These are phyloP conservation scores for Unio delphinus DNA, from an alignment of 2,888 invertebrate genomes.

Conservation along the genomic window DNA sequence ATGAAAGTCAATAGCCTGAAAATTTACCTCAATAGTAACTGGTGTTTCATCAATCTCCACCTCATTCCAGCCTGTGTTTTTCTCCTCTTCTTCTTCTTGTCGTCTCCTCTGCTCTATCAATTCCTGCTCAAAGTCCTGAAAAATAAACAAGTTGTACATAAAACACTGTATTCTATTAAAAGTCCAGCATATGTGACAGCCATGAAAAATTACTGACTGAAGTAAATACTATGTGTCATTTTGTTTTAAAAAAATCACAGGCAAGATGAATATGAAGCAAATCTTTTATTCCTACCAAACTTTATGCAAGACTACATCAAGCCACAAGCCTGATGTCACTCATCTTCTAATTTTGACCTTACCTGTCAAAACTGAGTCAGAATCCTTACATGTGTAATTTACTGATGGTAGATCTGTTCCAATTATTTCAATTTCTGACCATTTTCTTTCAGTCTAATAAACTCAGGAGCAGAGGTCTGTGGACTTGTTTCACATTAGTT, in stretches of 20 bases:
- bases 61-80: constrained; percentile 86
- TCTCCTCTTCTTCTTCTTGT: constrained; percentile 75
- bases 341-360: too few relatives aligned
- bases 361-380: too few relatives aligned
- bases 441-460: too few relatives aligned
- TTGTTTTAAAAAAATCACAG: background rate
- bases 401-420: too few relatives aligned
- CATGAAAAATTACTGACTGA: background rate
- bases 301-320: background rate
- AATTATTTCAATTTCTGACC: too few relatives aligned
- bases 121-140: constrained; percentile 75
- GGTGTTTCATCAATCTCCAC: constrained; percentile 78
- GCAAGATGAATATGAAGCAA: background rate
- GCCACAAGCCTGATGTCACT: background rate
- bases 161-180: background rate
- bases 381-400: too few relatives aligned
- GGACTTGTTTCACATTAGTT: too few relatives aligned
- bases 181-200: too few relatives aligned
- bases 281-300: background rate
- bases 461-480: too few relatives aligned
- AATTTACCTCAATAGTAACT: constrained; percentile 63
- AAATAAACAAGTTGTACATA: constrained; percentile 1
- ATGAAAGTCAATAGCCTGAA: background rate
- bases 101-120: constrained; percentile 69
- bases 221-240: background rate